These are phyloP conservation scores for Siniperca scherzeri DNA, from an alignment of 2,797 vertebrate genomes.

Conservation along the genomic window DNA sequence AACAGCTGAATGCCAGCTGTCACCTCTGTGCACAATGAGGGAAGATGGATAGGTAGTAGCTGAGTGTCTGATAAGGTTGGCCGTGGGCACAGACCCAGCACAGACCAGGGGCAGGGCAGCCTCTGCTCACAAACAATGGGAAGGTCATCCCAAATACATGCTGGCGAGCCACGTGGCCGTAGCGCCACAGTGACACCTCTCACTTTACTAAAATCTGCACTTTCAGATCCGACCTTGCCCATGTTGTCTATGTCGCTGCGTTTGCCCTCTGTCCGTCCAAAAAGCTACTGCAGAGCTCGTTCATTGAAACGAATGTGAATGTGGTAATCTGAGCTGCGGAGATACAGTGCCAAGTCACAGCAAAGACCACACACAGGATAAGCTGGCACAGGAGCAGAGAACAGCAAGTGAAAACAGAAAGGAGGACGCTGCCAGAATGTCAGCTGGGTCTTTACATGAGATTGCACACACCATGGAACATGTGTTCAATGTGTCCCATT, in stretches of 20 bases:
- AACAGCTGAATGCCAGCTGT: constrained; percentile 98
- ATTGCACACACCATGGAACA: constrained; percentile 82
- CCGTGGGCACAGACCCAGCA: constrained; percentile 74
- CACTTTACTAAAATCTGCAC: constrained; percentile 69
- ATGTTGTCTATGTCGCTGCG: constrained; percentile 47
- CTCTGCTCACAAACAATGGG: constrained; percentile 75
- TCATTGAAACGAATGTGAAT: constrained; percentile 69
- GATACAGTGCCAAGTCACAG: constrained; percentile 83
- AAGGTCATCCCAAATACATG: constrained; percentile 81
- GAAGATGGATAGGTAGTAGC: constrained; percentile 87
- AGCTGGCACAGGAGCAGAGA: constrained; percentile 84
- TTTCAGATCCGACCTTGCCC: constrained; percentile 70
- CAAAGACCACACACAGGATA: constrained; percentile 85
- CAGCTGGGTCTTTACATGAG: constrained; percentile 86
- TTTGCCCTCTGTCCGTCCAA: constrained; percentile 63
- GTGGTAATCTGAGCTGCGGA: constrained; percentile 78
- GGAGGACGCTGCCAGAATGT: constrained; percentile 83
- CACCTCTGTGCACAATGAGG: constrained; percentile 87
- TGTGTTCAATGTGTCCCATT: constrained; percentile 81
- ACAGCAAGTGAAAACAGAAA: constrained; percentile 81
- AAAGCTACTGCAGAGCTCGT: constrained; percentile 43
- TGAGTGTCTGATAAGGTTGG: constrained; percentile 81
- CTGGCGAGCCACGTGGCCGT: constrained; percentile 58
- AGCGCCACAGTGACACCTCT: constrained; percentile 57
- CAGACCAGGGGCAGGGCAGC: constrained; percentile 72